These are phyloP conservation scores for Dicrostonyx torquatus DNA, from an alignment of 2,797 vertebrate species.

Conservation along the genomic window DNA sequence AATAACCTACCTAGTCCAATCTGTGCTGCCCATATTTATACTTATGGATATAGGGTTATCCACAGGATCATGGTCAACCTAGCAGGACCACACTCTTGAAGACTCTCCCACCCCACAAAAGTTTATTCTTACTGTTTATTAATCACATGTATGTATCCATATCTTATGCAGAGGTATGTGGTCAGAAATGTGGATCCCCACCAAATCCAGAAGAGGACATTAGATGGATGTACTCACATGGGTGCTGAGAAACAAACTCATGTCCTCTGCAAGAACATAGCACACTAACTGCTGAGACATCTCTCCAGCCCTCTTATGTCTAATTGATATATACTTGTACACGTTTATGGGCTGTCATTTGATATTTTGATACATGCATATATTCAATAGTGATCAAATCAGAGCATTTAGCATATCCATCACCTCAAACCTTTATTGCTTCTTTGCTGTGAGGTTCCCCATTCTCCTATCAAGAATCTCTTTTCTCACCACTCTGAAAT, in stretches of 20 bases:
- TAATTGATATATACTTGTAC: not conserved
- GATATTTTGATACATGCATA: not conserved
- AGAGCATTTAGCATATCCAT: not conserved
- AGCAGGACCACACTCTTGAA: not conserved
- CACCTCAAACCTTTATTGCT: not conserved
- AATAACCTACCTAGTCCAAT: not conserved
- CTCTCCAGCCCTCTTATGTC: not conserved
- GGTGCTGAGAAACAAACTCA: not conserved
- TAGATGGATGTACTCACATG: not conserved
- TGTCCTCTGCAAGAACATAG: not conserved
- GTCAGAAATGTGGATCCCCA: not conserved
- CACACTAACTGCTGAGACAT: not conserved
- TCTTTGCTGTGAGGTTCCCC: not conserved
- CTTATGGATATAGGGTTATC: too few relatives aligned
- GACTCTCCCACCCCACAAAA: not conserved
- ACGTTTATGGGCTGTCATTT: not conserved
- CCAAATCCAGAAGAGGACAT: not conserved
- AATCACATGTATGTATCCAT: not conserved
- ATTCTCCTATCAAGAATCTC: not conserved
- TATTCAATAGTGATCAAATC: not conserved
- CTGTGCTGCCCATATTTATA: too few relatives aligned
- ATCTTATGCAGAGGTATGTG: too few relatives aligned
- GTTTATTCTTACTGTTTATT: not conserved
- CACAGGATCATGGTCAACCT: not conserved
- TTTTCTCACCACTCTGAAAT: not conserved